Evolutionary conservation across 2,797 vertebrate species (phyloP).

Genomic region (Margarornis squamiger): DNA sequence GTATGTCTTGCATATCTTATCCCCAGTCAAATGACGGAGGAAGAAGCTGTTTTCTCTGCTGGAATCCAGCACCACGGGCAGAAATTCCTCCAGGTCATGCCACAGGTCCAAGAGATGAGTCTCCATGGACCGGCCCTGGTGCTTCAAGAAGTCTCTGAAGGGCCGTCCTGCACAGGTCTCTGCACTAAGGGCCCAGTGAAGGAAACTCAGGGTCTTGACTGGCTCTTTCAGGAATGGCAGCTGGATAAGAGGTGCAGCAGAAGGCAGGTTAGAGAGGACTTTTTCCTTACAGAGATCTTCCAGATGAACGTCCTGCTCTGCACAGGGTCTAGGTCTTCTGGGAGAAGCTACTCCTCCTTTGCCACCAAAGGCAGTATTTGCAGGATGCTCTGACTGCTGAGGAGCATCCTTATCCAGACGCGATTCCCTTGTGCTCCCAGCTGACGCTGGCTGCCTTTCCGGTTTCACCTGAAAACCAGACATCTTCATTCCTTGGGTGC

Average conservation of each 20-base stretch:
- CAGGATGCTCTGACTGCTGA: neutral
- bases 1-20: constrained; percentile 71
- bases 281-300: constrained; percentile 11
- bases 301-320: neutral
- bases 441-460: neutral
- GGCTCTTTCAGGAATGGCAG: constrained; percentile 22
- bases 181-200: constrained; percentile 70
- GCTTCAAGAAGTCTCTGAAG: constrained; percentile 65
- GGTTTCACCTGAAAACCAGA: neutral
- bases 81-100: constrained; percentile 74
- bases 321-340: neutral
- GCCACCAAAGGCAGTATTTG: neutral
- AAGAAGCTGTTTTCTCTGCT: constrained; percentile 57
- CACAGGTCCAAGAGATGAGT: constrained; percentile 71
- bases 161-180: constrained; percentile 69
- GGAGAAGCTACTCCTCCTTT: neutral
- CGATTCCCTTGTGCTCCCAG: neutral
- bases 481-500: neutral
- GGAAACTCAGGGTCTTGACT: constrained; percentile 12
- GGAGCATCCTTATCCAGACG: neutral
- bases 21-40: constrained; percentile 52
- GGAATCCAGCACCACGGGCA: constrained; percentile 20
- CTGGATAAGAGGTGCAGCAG: neutral
- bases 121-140: neutral
- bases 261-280: neutral